phyloP scores from a whole-genome alignment of 53 echinoderm and acorn worm genomes.

The Apostichopus leukothele region DNA sequence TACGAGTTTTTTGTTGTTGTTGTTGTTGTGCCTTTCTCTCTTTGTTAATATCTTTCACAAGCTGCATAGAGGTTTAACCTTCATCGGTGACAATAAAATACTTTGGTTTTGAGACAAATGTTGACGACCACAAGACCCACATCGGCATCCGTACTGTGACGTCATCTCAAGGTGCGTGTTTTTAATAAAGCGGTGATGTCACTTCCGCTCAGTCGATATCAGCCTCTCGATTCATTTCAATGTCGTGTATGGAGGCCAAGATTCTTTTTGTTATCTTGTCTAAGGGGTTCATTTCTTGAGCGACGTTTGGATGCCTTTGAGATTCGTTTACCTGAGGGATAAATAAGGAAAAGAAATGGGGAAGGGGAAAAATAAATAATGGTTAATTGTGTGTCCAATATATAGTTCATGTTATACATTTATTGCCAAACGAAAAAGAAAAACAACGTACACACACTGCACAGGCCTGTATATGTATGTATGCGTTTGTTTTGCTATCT shows the following conservation, averaged over 20 bases:
- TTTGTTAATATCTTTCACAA: not conserved
- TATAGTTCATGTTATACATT: no score
- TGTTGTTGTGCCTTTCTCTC: not conserved
- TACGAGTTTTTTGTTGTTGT: not conserved
- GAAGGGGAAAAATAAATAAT: not conserved
- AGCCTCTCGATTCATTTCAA: not conserved
- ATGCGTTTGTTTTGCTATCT: no score
- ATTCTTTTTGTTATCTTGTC: not conserved
- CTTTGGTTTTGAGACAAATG: not conserved
- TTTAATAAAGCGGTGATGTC: not conserved
- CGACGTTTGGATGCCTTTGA: not conserved
- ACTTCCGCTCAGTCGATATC: not conserved
- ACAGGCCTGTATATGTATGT: no score
- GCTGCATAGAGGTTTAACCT: not conserved
- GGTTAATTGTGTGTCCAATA: no score
- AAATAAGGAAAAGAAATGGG: not conserved
- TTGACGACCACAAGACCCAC: not conserved
- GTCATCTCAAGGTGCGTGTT: not conserved
- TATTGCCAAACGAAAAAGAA: no score
- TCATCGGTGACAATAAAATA: not conserved
- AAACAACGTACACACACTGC: no score
- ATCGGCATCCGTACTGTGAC: constrained; percentile 1
- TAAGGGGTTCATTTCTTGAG: not conserved
- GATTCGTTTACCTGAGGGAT: not conserved
- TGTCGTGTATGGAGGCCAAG: not conserved